phyloP scores from a whole-genome alignment of 2,888 invertebrate genomes.

The Epinotia nisella region DNA sequence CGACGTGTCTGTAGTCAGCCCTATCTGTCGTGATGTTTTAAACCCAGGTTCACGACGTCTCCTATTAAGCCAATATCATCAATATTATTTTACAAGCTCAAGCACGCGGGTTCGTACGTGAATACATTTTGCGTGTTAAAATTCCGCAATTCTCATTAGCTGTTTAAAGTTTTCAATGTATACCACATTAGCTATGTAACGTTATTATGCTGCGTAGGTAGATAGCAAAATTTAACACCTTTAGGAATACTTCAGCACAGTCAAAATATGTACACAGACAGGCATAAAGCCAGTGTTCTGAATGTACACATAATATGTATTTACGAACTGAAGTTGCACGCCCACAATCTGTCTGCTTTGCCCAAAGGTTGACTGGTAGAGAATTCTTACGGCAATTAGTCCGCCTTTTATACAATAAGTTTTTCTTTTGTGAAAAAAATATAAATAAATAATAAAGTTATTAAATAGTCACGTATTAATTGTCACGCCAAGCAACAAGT shows the following conservation, averaged over 20 bases:
- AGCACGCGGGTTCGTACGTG: conserved; percentile 29
- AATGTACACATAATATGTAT: too few relatives aligned
- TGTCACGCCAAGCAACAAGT: too few relatives aligned
- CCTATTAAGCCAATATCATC: conserved; percentile 44
- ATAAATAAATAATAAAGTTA: too few relatives aligned
- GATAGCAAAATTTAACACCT: not conserved
- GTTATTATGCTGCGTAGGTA: not conserved
- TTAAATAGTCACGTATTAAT: too few relatives aligned
- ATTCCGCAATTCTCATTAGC: conserved; percentile 7
- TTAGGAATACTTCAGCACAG: not conserved
- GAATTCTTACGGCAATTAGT: too few relatives aligned
- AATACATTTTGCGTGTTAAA: conserved; percentile 31
- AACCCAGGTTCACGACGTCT: conserved; percentile 36
- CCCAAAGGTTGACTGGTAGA: too few relatives aligned
- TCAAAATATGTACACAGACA: too few relatives aligned
- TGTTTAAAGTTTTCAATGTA: not conserved
- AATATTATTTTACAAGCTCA: conserved; percentile 40
- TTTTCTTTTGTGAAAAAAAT: too few relatives aligned
- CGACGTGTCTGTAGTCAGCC: conserved; percentile 21
- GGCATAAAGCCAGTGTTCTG: too few relatives aligned
- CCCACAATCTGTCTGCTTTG: too few relatives aligned
- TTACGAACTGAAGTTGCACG: too few relatives aligned
- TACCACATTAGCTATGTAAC: not conserved
- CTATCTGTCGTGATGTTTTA: conserved; percentile 36
- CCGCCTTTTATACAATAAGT: too few relatives aligned